These are phyloP conservation scores for Tadarida brasiliensis DNA, from an alignment of 2,797 vertebrate species.

Conservation along the genomic window DNA sequence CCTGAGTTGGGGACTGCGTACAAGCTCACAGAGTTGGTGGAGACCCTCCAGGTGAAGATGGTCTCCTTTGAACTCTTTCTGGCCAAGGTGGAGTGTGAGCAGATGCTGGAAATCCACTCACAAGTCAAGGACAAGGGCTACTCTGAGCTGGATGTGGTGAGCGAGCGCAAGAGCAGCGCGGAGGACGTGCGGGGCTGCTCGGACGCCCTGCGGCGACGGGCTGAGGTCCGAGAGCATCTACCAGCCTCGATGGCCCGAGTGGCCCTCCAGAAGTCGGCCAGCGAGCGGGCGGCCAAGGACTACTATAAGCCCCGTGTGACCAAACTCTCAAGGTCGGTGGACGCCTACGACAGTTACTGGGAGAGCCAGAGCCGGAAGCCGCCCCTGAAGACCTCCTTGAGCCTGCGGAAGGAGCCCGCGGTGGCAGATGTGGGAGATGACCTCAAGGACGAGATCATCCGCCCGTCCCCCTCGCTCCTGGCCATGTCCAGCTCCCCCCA, in stretches of 20 bases:
- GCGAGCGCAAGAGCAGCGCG: constrained; percentile 91
- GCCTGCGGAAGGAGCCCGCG: constrained; percentile 94
- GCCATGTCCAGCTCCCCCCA: constrained; percentile 92
- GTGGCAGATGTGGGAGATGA: constrained; percentile 94
- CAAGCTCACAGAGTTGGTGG: constrained; percentile 88
- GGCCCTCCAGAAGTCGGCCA: constrained; percentile 91
- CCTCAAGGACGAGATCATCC: constrained; percentile 95
- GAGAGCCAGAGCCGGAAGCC: constrained; percentile 94
- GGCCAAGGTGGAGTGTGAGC: constrained; percentile 96
- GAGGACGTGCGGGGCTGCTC: constrained; percentile 95
- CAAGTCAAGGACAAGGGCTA: constrained; percentile 94
- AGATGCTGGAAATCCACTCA: constrained; percentile 95
- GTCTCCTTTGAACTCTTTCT: constrained; percentile 96
- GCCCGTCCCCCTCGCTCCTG: constrained; percentile 93
- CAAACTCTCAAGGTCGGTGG: constrained; percentile 96
- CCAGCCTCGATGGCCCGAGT: constrained; percentile 93
- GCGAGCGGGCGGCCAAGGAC: constrained; percentile 92
- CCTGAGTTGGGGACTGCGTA: constrained; percentile 91
- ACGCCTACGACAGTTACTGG: constrained; percentile 96
- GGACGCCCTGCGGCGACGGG: constrained; percentile 93
- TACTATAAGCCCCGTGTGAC: constrained; percentile 95
- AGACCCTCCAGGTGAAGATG: constrained; percentile 89
- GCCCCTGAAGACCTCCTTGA: constrained; percentile 93
- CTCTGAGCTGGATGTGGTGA: constrained; percentile 93
- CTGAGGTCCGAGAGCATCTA: constrained; percentile 92